Base-by-base conservation (phyloP, 2,888 invertebrate genomes). In the Drosophila cognata region DNA sequence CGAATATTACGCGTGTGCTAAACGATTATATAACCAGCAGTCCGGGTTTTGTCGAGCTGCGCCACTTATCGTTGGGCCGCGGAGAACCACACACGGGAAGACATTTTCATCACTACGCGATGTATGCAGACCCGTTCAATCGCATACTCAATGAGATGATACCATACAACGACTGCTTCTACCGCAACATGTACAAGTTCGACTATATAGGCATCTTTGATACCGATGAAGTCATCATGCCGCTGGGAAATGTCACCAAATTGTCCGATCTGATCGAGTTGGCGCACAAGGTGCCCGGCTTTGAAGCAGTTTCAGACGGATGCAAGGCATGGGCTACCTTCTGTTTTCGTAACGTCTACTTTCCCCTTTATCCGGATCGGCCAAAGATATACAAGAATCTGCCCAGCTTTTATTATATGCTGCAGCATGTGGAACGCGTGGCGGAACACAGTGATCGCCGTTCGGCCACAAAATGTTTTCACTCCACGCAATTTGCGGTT, bases 121-220 rank as follows among this genome's bases (percentile, higher is more conserved):
- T 98, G 68, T 96, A 95, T 59, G 96, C 96, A 90, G 98, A 98
- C 92, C 95, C 96, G 21, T 97, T 97, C 87, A 96, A 98, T 93
- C 98, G 98, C 92, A 94, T 98, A 21, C 96, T 98, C 91, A 98
- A 98, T 94, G 98, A 99, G 93, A 94, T 99, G 77, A 97, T 98
- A 84, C 98, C 98, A 8, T 98, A 98, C 94, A 99, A 99, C 93
- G 98, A 99, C 92, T 99, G 98, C 92, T 95, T 98, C 71, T 98
- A 98, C 94, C 96, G 97, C 89, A 97, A 98, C 92, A 95, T 98
- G 94, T 97, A 98, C 93, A 95, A 95, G 78, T 98, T 97, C 93
- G 95, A 97, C 78, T 97, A 97, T 94, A 95, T 98, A 56, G 97
- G 97, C 7, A 94, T 98, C 64, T 94, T 98, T 59, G 99, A 99